Percentiles rank a stretch among this genome's conserved stretches.
Evolutionary conservation across 2,113 vertebrate species (phyloP).

Genomic region (Elaphurus davidianus): DNA sequence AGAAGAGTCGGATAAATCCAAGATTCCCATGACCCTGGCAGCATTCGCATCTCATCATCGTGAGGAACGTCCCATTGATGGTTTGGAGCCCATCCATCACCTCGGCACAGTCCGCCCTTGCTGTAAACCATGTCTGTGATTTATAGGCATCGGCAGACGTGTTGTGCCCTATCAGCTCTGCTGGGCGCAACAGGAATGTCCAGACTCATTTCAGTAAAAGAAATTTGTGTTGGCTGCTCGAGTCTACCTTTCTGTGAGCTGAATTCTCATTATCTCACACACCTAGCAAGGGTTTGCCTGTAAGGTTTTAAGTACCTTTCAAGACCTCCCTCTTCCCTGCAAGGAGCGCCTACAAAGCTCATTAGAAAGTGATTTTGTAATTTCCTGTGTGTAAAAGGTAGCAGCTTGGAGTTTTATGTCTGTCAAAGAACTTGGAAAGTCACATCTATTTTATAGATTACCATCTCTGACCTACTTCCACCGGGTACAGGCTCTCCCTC

Average conservation of each 20-base stretch:
- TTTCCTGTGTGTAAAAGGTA: not conserved
- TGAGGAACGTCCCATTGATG: slow-evolving; percentile 5
- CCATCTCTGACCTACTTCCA: not conserved
- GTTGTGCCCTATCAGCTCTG: not conserved
- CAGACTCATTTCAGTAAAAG: not conserved
- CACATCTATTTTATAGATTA: not conserved
- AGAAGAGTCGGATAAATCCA: not conserved
- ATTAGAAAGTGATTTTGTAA: not conserved
- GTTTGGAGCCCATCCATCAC: not conserved
- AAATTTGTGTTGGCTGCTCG: not conserved
- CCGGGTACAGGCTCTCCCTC: not conserved
- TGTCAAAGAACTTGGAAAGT: not conserved
- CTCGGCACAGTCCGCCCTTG: not conserved
- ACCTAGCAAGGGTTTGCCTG: not conserved
- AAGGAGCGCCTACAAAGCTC: not conserved
- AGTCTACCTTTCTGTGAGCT: not conserved
- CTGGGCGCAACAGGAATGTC: not conserved
- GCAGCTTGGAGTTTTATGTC: not conserved
- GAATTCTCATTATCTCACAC: slow-evolving; percentile 9
- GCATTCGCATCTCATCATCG: not conserved
- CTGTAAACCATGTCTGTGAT: slow-evolving; percentile 11
- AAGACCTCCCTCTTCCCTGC: not conserved
- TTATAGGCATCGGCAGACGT: not conserved
- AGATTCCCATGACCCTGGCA: slow-evolving; percentile 14
- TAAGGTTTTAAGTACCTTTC: not conserved